Evolutionary conservation across 2,888 invertebrate genomes (phyloP), one percentile per base, ranked within the genome.

Genomic region (Aphidoletes aphidimyza): DNA sequence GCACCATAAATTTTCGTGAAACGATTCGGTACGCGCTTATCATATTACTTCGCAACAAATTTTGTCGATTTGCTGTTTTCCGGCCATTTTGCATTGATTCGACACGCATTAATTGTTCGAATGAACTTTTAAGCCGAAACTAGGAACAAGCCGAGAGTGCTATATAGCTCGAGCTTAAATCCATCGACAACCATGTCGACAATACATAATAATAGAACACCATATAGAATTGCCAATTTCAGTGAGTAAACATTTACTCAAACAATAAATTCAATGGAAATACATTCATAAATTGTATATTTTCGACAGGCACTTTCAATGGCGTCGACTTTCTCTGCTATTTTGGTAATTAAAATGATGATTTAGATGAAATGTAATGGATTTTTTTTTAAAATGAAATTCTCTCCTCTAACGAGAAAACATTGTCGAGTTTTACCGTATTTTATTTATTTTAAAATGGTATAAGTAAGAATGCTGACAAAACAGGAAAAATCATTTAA

Each of bases 61-160:
- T 69, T 69, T 69, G 69, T 69, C 69, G 69, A 69, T 69, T 69
- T 69, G 69, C 69, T 69, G 69, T 69, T 69, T 69, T 69, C 69
- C 26, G 26, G 69, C 30, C 26, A 69, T 69, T n/a, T 69, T 69
- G 69, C 69, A 69, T 69, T 69, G 69, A 69, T 69, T 69, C 69
- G 19, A 30, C 42, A 69, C 34, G 69, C 69, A 69, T 30, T 26
- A 69, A 69, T 30, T 30, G 69, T 11, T 69, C 19, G 14, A 5
- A 54, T 22, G 22, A 54, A 54, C 54, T 54, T 54, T 54, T 22
- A n/a, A 22, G 54, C 54, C 54, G 3, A 22, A 22, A 22, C 54
- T 22, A 54, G 6, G n/a, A n/a, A n/a, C n/a, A n/a, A n/a, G n/a
- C n/a, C n/a, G n/a, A n/a, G n/a, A n/a, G n/a, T n/a, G n/a, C n/a